Evolutionary conservation across 1,140 invertebrate species (phyloP), one percentile per base, ranked within the genome.

Genomic region (Rhyacophila brunnea): DNA sequence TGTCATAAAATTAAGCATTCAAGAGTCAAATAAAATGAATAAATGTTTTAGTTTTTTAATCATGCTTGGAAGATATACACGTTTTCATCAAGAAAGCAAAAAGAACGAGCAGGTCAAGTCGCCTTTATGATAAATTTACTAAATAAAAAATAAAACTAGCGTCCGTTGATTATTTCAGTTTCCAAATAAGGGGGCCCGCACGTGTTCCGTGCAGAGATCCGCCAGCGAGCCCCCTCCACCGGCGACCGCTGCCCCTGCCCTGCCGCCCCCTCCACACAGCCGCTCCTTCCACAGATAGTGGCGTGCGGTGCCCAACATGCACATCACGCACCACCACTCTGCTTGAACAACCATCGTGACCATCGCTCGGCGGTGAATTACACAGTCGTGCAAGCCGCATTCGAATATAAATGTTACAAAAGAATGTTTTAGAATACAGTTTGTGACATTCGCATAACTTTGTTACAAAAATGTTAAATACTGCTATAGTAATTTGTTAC

Each of bases 201-300:
- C 72, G 45, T 72, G 80, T 2, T 71, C 81, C 49, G 80, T 83
- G n/a, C 83, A 83, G 65, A 73, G 83, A 5, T 84, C 83, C 15
- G 81, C 81, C 19, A 84, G 82, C 60, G 82, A 84, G 66, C 82
- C 82, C 6, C 82, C 83, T 62, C 80, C 82, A 9, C 14, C 81
- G 80, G 3, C 71, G 77, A 43, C 74, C 70, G 55, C 74, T 68
- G 20, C 75, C 68, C 19, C 72, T 76, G 64, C 75, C 74, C 36
- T 64, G 7, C 75, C 80, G 28, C 76, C 76, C 2, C 77, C 77
- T 56, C 58, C 64, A 6, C 77, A 79, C 68, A 77, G 74, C 43
- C 75, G 77, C 66, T 79, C 77, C 28, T 79, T 79, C 67, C 75
- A 79, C 68, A 74, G 74, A 58, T 64, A 64, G 58, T 65, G 56